Evolutionary conservation across 92 coral and sea anemone genomes (phyloP), one percentile per base, ranked within the genome.

Genomic region (Epizoanthus scotinus): DNA sequence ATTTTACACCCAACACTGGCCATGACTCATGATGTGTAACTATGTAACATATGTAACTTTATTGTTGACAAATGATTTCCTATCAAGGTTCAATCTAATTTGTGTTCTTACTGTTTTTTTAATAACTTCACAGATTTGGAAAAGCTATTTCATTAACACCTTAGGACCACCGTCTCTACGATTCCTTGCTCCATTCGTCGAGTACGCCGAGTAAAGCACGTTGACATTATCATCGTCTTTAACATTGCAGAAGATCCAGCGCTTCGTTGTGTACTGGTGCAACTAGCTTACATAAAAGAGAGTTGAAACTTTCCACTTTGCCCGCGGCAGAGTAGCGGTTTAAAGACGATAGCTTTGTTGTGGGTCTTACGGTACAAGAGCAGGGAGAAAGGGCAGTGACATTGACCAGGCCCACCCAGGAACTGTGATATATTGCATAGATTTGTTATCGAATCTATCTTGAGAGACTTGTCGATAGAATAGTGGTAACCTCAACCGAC

Each of bases 381-480:
- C 50, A 21, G 8, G 60, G 65, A 59, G 53, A 75, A 75, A 75
- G 31, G 18, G 19, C 22, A 1, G n/a, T 18, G 21, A 59, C 36
- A 22, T 12, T 21, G 0, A 19, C 50, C 12, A 38, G 22, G 52
- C 69, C 55, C 68, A 58, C 81, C 68, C 56, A 59, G 68, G 29
- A 31, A 75, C 66, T 34, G 29, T 58, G 56, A 59, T 58, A 75
- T 67, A 73, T 34, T 74, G n/a, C 80, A 74, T 40, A 38, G 67
- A 60, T 59, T 75, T 75, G 81, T 75, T 88, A 82, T 71, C 73
- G 84, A 73, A 47, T 28, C 82, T 84, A 86, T 71, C 75, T 66
- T 38, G 58, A 82, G 52, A 84, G 79, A 84, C 78, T 58, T 79
- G 78, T 78, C 82, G 88, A 83, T 53, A 86, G 78, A 72, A 72